Base-by-base conservation (phyloP, 1,140 invertebrate genomes). In the Caenorhabditis brenneri region DNA sequence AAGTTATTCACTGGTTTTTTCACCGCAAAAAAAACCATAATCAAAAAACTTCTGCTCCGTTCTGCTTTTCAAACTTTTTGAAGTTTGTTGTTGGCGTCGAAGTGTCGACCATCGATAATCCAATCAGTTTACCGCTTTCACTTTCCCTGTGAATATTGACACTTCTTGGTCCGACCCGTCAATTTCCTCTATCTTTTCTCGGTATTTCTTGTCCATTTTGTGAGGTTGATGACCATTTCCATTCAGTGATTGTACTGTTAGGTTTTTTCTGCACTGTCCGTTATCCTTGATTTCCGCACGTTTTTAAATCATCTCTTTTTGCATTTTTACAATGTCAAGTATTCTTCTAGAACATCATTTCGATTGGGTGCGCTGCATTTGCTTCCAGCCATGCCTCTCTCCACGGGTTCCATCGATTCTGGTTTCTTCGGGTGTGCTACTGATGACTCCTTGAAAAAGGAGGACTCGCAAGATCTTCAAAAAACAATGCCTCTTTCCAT, bases 331-430 rank as follows among this genome's bases (percentile, higher is more conserved):
- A n/a, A n/a, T n/a, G n/a, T n/a, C 24, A 27, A 46, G 9, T 65
- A 7, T 33, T 19, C 2, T 74, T 74, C 12, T 74, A 74, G 65
- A 74, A 10, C 1, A 24, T 42, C 33, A 2, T 24, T 42, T 10
- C n/a, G 24, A 19, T 19, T 42, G 65, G 22, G 65, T 74, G 36
- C 42, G 65, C 65, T 74, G 65, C 29, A 24, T 65, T 16, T 3
- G 0, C 29, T 19, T 16, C 7, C 29, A 74, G 36, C 36, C 36
- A 74, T 74, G 65, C 65, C 65, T 24, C 65, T 74, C 65, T 74
- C 65, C n/a, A 74, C 65, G 65, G 65, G 65, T 74, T 74, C 65
- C n/a, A 42, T 74, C 36, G 65, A 74, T 74, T 74, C 65, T 42
- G 65, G 65, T 74, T 74, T 74, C 19, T 74, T 74, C 65, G 65